phyloP scores from a whole-genome alignment of 2,113 vertebrate genomes.

The Galemys pyrenaicus region DNA sequence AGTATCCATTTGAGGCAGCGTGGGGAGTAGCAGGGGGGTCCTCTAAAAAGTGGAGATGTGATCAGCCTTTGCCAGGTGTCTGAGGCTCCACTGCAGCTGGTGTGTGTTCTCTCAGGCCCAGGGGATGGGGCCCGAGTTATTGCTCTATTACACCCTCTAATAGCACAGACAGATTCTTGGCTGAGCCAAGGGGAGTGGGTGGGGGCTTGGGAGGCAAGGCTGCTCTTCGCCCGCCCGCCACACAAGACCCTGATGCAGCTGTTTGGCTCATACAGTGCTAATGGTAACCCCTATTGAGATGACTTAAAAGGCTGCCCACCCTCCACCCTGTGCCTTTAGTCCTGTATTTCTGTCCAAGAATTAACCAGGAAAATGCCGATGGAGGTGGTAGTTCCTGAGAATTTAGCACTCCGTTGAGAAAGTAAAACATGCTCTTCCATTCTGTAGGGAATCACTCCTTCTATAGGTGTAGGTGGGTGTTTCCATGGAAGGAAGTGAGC shows the following conservation, averaged over 20 bases:
- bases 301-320: neutral
- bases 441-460: neutral
- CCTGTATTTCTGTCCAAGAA: neutral
- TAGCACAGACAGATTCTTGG: neutral
- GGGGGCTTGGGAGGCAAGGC: neutral
- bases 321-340: neutral
- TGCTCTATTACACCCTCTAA: neutral
- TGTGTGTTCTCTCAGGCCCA: constrained; percentile 58
- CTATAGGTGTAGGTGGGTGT: neutral
- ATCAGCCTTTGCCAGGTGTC: constrained; percentile 58
- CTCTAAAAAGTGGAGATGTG: constrained; percentile 15
- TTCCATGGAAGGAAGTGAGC: neutral
- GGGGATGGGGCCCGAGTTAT: neutral
- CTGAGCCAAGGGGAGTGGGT: neutral
- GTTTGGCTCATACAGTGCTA: neutral
- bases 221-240: neutral
- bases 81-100: constrained; percentile 16
- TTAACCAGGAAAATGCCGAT: neutral
- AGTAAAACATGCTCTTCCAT: neutral
- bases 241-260: neutral
- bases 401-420: neutral
- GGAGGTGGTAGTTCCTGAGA: neutral
- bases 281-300: neutral
- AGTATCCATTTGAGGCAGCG: accelerated
- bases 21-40: too few species aligned